Evolutionary conservation across 2,888 invertebrate genomes (phyloP).

Genomic region (Mythimna albipuncta): DNA sequence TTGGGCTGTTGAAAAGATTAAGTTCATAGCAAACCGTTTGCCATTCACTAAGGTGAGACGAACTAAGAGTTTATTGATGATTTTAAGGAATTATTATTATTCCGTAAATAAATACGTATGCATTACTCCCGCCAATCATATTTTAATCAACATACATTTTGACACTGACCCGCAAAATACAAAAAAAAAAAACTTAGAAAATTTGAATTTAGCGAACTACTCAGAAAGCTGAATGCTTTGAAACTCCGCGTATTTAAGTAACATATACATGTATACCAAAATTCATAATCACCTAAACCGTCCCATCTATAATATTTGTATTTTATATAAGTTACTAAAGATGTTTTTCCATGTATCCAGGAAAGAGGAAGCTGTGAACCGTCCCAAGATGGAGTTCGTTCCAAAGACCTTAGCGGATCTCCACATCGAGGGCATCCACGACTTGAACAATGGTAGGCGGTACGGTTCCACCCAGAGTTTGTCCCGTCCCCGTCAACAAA

Average conservation of each 20-base stretch:
- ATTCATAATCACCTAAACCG: not conserved
- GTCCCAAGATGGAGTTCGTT: conserved; percentile 97
- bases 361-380: conserved; percentile 96
- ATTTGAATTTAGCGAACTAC: too few relatives aligned
- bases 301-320: not conserved
- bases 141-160: too few relatives aligned
- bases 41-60: too few relatives aligned
- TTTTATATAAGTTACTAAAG: not conserved
- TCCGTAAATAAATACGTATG: too few relatives aligned
- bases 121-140: too few relatives aligned
- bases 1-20: not conserved
- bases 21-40: too few relatives aligned
- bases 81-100: too few relatives aligned
- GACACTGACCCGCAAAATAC: too few relatives aligned
- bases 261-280: too few relatives aligned
- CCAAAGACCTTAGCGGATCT: conserved; percentile 97
- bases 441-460: conserved; percentile 93
- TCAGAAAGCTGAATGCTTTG: too few relatives aligned
- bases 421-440: conserved; percentile 94
- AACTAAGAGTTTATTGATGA: too few relatives aligned
- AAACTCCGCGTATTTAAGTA: not conserved
- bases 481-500: conserved; percentile 79
- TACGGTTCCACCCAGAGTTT: conserved; percentile 89
- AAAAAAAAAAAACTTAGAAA: too few relatives aligned
- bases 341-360: conserved; percentile 79